phyloP scores from a whole-genome alignment of 2,797 vertebrate genomes.

The Chiloscyllium punctatum region DNA sequence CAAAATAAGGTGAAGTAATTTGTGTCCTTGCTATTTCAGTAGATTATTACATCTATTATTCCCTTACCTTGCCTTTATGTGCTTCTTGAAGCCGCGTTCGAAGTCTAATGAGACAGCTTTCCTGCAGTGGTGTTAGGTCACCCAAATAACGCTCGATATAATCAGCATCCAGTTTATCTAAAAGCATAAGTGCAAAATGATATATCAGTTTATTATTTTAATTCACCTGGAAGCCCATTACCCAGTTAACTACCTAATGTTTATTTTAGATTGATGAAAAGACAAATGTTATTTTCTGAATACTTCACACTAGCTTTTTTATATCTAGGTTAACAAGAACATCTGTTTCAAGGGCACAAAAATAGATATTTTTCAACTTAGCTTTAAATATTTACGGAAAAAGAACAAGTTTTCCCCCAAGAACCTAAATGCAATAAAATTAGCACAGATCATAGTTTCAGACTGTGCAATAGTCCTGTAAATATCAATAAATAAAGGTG shows the following conservation, averaged over 20 bases:
- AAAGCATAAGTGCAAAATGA: slow-evolving; percentile 39
- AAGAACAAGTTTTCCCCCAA: neutral
- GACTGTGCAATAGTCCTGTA: neutral
- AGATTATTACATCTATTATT: slow-evolving; percentile 18
- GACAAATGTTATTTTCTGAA: neutral
- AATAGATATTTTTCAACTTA: neutral
- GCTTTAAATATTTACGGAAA: neutral
- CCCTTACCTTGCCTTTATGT: slow-evolving; percentile 87
- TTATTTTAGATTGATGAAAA: neutral
- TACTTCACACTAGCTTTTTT: neutral
- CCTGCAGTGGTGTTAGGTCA: slow-evolving; percentile 89
- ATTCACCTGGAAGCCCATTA: neutral
- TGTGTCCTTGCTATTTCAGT: neutral
- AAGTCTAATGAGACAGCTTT: slow-evolving; percentile 92
- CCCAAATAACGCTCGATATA: slow-evolving; percentile 95
- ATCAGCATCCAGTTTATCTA: slow-evolving; percentile 92
- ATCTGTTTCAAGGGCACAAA: neutral
- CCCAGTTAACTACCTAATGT: neutral
- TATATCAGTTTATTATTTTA: neutral
- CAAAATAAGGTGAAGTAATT: neutral
- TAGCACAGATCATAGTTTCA: neutral
- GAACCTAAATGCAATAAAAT: neutral
- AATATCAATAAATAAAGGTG: neutral
- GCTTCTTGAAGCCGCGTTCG: slow-evolving; percentile 94
- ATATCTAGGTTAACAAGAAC: neutral